Percentiles rank a stretch among this genome's conserved stretches.
These are phyloP conservation scores for Carapus acus DNA, from an alignment of 2,797 vertebrate species.

Conservation along the genomic window DNA sequence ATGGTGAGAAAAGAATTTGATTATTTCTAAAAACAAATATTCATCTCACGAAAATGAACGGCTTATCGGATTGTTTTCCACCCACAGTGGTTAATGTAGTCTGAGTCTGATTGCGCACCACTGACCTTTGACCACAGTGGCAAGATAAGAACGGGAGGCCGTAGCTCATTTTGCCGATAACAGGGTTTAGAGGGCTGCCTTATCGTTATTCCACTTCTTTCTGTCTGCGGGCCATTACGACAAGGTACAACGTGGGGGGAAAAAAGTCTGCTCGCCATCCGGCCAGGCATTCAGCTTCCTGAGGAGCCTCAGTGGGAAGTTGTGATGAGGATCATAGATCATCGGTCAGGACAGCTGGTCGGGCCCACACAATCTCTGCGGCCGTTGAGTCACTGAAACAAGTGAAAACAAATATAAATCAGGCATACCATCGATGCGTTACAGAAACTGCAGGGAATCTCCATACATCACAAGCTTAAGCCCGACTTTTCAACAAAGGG, in stretches of 20 bases:
- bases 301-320: conserved; percentile 29
- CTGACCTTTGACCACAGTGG: conserved; percentile 31
- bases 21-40: conserved; percentile 1
- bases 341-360: conserved; percentile 40
- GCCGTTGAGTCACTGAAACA: conserved; percentile 37
- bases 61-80: too few species aligned
- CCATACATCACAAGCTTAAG: too few species aligned
- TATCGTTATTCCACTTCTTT: too few species aligned
- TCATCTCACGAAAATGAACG: background rate
- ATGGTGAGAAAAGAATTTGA: conserved; percentile 73
- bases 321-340: conserved; percentile 27
- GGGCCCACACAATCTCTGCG: conserved; percentile 35
- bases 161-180: conserved; percentile 28
- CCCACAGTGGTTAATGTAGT: too few species aligned
- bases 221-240: too few species aligned
- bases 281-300: conserved; percentile 24
- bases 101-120: conserved; percentile 8
- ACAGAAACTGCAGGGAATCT: too few species aligned
- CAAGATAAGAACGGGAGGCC: conserved; percentile 17
- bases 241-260: too few species aligned
- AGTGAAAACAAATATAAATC: conserved; percentile 7
- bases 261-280: conserved; percentile 13
- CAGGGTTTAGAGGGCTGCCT: too few species aligned
- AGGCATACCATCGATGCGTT: too few species aligned
- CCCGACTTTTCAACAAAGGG: too few species aligned